These are phyloP conservation scores for Phainopepla nitens DNA, from an alignment of 2,113 vertebrate species.

Conservation along the genomic window DNA sequence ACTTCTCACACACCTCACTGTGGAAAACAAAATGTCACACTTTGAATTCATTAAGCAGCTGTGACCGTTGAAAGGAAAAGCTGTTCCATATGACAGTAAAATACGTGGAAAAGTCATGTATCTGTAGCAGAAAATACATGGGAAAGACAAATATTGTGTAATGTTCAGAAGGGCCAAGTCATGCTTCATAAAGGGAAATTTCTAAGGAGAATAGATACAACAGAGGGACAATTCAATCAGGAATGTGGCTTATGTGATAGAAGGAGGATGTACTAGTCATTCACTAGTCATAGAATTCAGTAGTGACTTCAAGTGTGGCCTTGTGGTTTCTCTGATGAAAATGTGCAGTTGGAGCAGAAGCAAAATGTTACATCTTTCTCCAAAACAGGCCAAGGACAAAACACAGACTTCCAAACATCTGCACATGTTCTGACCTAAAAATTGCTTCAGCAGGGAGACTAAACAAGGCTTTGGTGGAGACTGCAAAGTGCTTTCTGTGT, in stretches of 20 bases:
- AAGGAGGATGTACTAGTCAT: background rate
- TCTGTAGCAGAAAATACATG: background rate
- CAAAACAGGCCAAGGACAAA: constrained; percentile 4
- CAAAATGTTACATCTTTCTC: background rate
- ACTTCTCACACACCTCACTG: background rate
- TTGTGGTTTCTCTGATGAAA: background rate
- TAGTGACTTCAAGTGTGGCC: background rate
- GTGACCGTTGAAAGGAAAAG: background rate
- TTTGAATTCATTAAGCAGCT: constrained; percentile 19
- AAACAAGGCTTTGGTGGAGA: background rate
- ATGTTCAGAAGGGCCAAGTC: background rate
- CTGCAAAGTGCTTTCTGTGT: background rate
- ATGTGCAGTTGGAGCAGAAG: background rate
- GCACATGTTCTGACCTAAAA: background rate
- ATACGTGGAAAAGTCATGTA: background rate
- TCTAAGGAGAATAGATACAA: background rate
- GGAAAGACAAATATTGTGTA: background rate
- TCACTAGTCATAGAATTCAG: background rate
- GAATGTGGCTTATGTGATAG: background rate
- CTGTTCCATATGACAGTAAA: background rate
- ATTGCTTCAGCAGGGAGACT: background rate
- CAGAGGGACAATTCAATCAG: background rate
- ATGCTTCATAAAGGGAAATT: background rate
- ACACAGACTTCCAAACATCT: background rate
- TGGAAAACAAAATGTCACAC: constrained; percentile 29